Base-by-base conservation (phyloP, 2,113 vertebrate species). In the Dipodomys merriami region DNA sequence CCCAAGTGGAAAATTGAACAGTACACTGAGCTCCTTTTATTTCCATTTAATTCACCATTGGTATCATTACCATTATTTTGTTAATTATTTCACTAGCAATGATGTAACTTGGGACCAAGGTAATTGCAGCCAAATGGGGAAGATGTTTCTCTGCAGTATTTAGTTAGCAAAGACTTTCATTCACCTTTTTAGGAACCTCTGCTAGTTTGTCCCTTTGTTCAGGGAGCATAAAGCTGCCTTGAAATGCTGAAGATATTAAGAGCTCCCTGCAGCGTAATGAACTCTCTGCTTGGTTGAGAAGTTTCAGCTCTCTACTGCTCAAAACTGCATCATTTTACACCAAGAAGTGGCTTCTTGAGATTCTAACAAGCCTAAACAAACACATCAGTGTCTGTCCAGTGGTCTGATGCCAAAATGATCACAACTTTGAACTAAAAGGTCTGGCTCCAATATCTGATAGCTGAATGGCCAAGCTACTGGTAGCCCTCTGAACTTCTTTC, bases 41-140 rank as follows among this genome's bases (percentile, higher is more conserved):
- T 93, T 97, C 81, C 90, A 94, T 96, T 97, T 97, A 97, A 97
- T 95, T 97, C 71, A 94, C 95, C 80, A 30, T 86, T 0, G 3
- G 74, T 91, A 87, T 85, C 91, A 95, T 96, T 94, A 96, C 87
- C 93, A 94, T 91, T 91, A 91, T 93, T 97, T 95, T 95, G 91
- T 95, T 97, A 94, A 95, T 95, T 95, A 94, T 96, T 93, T 95
- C 86, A 83, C 93, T 86, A 90, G 93, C 93, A 46, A 53, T 81
- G 87, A 82, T 93, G 96, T 93, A 94, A 95, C 94, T 93, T 79
- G 94, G 93, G 92, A 96, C 83, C 8, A 10, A 91, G 85, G 83
- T 96, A 96, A 96, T 95, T 96, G 90, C 77, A 74, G 84, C 39
- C 90, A 68, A 95, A 90, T 83, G 83, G 39, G 65, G 73, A 88